Conservation (phyloP, 2,797 vertebrate species). For the Onychomys leucogaster region DNA sequence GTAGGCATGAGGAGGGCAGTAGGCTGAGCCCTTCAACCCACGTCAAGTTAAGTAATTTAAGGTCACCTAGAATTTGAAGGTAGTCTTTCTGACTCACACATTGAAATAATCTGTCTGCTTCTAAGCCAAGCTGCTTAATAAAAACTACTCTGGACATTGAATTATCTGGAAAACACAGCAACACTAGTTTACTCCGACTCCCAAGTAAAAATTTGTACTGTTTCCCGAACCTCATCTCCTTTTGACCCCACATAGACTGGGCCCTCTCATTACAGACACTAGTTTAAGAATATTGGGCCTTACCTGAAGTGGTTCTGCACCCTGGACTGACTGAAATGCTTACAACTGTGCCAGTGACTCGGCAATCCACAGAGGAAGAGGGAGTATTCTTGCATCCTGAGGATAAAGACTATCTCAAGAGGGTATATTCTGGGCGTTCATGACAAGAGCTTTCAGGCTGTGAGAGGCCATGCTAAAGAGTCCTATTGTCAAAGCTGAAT, state of each 20-base stretch:
- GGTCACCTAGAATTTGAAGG: neutral
- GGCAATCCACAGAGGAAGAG: slow-evolving; percentile 67
- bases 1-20: neutral
- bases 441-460: slow-evolving; percentile 4
- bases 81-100: slow-evolving; percentile 11
- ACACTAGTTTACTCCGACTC: neutral
- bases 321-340: slow-evolving; percentile 46
- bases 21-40: neutral
- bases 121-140: slow-evolving; percentile 16
- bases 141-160: neutral
- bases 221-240: slow-evolving; percentile 23
- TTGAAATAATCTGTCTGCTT: neutral
- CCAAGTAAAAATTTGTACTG: neutral
- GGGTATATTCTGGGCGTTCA: neutral
- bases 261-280: neutral
- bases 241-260: neutral
- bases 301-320: slow-evolving; percentile 68
- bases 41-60: neutral
- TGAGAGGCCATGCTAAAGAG: neutral
- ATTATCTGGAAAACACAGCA: slow-evolving; percentile 13
- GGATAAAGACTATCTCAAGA: slow-evolving; percentile 73
- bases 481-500: neutral
- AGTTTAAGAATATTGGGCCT: slow-evolving; percentile 49
- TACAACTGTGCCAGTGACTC: neutral
- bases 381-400: slow-evolving; percentile 59